Base-by-base conservation (phyloP, 2,113 vertebrate genomes). In the Progne subis region DNA sequence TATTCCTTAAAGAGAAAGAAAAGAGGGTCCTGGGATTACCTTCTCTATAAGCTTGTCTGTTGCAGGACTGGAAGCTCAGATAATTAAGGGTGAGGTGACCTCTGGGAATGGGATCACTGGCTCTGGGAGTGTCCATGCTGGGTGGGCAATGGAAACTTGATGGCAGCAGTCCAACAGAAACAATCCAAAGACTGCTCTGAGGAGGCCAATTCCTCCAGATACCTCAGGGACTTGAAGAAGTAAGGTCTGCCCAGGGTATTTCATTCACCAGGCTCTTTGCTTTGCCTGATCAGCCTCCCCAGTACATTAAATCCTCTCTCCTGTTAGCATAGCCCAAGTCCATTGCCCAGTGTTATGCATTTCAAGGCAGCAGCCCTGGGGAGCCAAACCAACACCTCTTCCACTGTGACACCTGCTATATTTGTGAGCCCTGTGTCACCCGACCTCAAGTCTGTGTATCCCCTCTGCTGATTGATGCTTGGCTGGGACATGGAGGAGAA, bases 331-430 rank as follows among this genome's bases (percentile, higher is more conserved):
- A 82, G 63, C 8, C 65, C 72, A 20, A 10, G 23, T 31, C 24
- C 65, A 39, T 19, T 70, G 39, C 34, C 32, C 50, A 43, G 61
- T 59, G 25, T 43, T 65, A 41, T 11, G 21, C 20, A n/a, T 75
- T 82, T 60, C 56, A 61, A 20, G 50, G 46, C 57, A 72, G 67
- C 37, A 77, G 46, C 46, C 47, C 21, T 8, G 1, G 3, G 19
- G 50, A 24, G 34, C 44, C 65, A 76, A 64, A 18, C 8, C 25
- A 43, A 52, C 71, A 31, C 9, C n/a, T 93, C 46, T 29, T 68
- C n/a, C 23, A 20, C 19, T 1, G 0, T 18, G 15, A 31, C 4
- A 2, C 11, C 31, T 57, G 41, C 46, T 32, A 0, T 28, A 28
- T 61, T 77, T 80, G 18, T 68, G 41, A 80, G 31, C 19, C 24